Base-by-base conservation (phyloP, 2,888 invertebrate genomes). In the Pachymerium ferrugineum region DNA sequence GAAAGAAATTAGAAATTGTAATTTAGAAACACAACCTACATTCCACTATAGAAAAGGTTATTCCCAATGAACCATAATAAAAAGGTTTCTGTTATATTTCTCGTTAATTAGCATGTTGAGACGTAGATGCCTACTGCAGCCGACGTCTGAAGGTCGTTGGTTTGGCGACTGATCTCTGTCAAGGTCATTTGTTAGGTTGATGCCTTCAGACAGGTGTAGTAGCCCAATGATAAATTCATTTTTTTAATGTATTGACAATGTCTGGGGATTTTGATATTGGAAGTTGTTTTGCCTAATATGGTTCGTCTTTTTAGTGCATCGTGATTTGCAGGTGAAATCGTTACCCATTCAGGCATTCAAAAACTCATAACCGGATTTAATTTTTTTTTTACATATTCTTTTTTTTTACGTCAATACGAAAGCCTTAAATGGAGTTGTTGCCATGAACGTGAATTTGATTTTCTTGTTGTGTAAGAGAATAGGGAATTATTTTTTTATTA, bases 131-230 rank as follows among this genome's bases (percentile, higher is more conserved):
- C 16, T n/a, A 10, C 3, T 22, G 47, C 22, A 19, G 12, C 62
- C 25, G 62, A 62, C 62, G 62, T 28, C 62, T 62, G 62, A 62
- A 62, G 62, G 62, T 62, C 62, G n/a, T 62, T 62, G 62, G 62
- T 62, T 62, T 62, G 62, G 62, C 62, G 62, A 28, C 62, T 62
- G 62, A 62, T 22, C 62, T 62, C 62, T 62, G 62, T 62, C 62
- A 62, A 62, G 62, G 62, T 62, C 28, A 62, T 28, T 14, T 3
- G 62, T 62, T 22, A 62, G 62, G 62, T 62, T 62, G 62, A 62
- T 62, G 62, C 62, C 62, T 62, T 62, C 28, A 62, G 38, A 62
- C 62, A 62, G 62, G 28, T 62, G 62, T 28, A n/a, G n/a, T n/a
- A n/a, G n/a, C n/a, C n/a, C n/a, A n/a, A n/a, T n/a, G n/a, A n/a